Conservation (phyloP, 1,140 invertebrate species). For the Ridgeia piscesae region DNA sequence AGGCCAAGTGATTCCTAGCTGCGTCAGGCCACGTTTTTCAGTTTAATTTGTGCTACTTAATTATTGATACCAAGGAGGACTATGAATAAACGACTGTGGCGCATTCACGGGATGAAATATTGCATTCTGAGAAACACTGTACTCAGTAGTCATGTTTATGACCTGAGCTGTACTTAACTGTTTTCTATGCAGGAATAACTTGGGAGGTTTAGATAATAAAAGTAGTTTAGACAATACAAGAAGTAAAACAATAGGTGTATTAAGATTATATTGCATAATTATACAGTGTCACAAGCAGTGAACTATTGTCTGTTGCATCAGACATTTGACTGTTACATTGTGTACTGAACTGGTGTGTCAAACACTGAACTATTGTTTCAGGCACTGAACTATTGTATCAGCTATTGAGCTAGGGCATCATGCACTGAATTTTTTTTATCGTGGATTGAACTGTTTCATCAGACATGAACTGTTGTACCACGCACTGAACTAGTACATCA, state of each 20-base stretch:
- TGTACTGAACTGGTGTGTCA: not conserved
- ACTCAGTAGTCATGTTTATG: not conserved
- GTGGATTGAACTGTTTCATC: too few relatives aligned
- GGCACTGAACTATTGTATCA: not conserved
- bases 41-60: not conserved
- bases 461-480: too few relatives aligned
- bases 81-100: not conserved
- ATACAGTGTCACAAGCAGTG: not conserved
- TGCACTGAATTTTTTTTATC: too few relatives aligned
- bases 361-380: not conserved
- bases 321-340: not conserved
- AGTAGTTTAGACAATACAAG: not conserved
- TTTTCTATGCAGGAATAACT: not conserved
- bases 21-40: not conserved
- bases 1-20: not conserved
- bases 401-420: not conserved
- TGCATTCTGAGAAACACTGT: not conserved
- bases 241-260: not conserved
- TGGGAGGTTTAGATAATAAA: not conserved
- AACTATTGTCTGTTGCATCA: not conserved
- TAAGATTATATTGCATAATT: not conserved
- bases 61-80: not conserved
- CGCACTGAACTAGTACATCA: too few relatives aligned
- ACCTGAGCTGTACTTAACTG: not conserved
- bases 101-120: not conserved